Evolutionary conservation across 2,113 vertebrate genomes (phyloP), one percentile per base, ranked within the genome.

Genomic region (Trematocara nigrifrons): DNA sequence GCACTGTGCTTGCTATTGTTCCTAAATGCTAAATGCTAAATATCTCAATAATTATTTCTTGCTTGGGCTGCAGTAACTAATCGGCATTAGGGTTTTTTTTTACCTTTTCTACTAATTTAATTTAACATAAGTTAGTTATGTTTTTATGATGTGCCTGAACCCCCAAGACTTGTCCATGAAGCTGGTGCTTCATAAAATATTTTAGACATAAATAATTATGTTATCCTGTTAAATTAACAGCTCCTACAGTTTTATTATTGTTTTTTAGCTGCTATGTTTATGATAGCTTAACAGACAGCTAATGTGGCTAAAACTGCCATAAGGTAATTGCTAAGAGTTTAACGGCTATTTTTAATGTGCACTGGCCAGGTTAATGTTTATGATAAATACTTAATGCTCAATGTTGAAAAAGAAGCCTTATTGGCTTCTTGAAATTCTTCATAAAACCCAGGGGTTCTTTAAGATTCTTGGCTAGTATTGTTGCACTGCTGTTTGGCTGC

Each of bases 121-220:
- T 40, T 11, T 12, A 15, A 56, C 54, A 56, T 56, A 64, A 35
- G 10, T 12, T 20, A 38, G 2, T 38, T 64, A 11, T 64, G 16
- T n/a, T 64, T 64, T 42, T 69, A 42, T 40, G 38, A 26, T 15
- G 7, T 22, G 7, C 38, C 20, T 69, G 12, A 42, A 26, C 20
- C 20, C n/a, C 38, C 7, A 42, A 69, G 5, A 42, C 20, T 22
- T 42, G 12, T 42, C n/a, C 38, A 42, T 45, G 15, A 71, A 8
- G 7, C 38, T 71, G 38, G 11, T 42, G n/a, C 38, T 69, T 40
- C 20, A 42, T 22, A 69, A 69, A 20, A 3, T 0, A 0, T 16
- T 33, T 35, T 64, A 71, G 20, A 45, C 13, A 45, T 22, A 45
- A 71, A 45, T 45, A 45, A 71, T 45, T 45, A 42, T 26, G 7